A percentile compares a stretch with the other conserved stretches of the same genome.
Evolutionary conservation across 2,113 vertebrate genomes (phyloP).

Genomic region (Glaucidium brasilianum): DNA sequence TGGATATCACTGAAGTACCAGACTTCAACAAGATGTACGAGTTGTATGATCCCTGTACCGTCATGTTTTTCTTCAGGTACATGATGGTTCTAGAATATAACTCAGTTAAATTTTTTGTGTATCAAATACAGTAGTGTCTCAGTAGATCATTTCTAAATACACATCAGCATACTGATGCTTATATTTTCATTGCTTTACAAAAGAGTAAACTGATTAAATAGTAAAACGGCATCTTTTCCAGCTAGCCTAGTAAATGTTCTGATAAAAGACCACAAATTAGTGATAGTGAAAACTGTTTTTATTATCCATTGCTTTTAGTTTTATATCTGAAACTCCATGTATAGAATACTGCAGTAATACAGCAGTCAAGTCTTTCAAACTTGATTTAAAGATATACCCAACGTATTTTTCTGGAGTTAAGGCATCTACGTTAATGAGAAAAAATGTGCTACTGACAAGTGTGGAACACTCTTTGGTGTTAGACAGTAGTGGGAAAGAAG

Average conservation of each 20-base stretch:
- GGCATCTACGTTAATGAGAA: background rate
- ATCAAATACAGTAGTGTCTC: background rate
- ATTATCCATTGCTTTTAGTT: background rate
- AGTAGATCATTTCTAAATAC: background rate
- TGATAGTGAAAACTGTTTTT: background rate
- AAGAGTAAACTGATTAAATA: background rate
- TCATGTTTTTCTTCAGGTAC: constrained; percentile 99
- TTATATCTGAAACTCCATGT: background rate
- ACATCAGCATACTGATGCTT: background rate
- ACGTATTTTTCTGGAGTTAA: background rate
- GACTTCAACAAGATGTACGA: constrained; percentile 99
- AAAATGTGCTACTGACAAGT: background rate
- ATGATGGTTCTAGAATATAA: background rate
- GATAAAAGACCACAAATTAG: background rate
- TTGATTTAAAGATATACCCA: background rate
- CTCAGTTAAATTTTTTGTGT: background rate
- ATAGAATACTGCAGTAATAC: background rate
- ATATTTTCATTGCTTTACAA: background rate
- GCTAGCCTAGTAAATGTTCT: background rate
- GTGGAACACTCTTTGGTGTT: background rate
- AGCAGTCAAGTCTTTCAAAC: background rate
- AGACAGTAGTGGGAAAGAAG: background rate
- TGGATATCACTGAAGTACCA: constrained; percentile 98
- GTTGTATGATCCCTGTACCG: constrained; percentile 94
- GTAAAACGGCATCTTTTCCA: background rate